Conservation (phyloP, 2,797 vertebrate genomes). For the Pipistrellus nathusii region DNA sequence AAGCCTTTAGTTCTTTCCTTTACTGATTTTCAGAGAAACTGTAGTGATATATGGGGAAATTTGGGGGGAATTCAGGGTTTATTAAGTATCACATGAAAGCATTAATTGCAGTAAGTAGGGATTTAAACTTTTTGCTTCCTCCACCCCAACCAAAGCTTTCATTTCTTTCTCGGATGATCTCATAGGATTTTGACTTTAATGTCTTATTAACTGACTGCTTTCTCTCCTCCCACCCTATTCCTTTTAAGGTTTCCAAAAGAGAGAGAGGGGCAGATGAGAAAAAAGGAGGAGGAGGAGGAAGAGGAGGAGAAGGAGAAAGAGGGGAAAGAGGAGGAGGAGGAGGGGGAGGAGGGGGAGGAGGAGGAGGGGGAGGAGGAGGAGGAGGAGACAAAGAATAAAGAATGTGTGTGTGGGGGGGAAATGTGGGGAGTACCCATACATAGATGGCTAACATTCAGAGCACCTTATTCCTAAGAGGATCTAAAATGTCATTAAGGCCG, state of each 20-base stretch:
- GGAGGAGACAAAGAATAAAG: background rate
- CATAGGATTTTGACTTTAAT: background rate
- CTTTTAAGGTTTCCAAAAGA: background rate
- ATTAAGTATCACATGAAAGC: background rate
- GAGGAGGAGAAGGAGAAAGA: too few relatives aligned
- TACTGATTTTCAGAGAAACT: constrained; percentile 22
- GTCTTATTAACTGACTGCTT: background rate
- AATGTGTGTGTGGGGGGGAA: background rate
- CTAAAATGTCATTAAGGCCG: too few relatives aligned
- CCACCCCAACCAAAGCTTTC: background rate
- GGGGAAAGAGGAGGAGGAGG: too few relatives aligned
- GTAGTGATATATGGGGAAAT: background rate
- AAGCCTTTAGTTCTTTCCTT: background rate
- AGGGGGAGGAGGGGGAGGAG: too few relatives aligned
- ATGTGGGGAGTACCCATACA: too few relatives aligned
- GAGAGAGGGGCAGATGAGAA: background rate
- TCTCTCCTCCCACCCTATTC: background rate
- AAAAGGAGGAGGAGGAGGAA: too few relatives aligned
- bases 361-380: too few relatives aligned
- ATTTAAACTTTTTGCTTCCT: background rate
- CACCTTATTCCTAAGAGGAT: background rate
- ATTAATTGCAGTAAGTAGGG: background rate
- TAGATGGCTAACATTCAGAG: background rate
- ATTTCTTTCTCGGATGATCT: background rate
- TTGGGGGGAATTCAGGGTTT: background rate